Evolutionary conservation across 2,797 vertebrate genomes (phyloP), one percentile per base, ranked within the genome.

Genomic region (Mus spretus): DNA sequence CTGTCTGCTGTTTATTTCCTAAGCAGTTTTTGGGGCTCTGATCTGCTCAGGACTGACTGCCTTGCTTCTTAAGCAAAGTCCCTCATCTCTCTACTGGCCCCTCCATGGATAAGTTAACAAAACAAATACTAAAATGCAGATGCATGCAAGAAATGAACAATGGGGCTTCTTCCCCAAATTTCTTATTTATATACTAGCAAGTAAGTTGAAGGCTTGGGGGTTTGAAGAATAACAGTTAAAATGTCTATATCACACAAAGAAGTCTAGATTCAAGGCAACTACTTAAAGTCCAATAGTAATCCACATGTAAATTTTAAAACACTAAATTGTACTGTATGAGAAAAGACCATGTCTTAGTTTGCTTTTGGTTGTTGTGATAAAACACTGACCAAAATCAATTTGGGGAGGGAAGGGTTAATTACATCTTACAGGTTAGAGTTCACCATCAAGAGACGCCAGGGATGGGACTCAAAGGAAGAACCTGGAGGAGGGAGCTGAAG

Each of bases 61-160:
- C 75, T 95, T 94, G 53, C 59, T 89, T 90, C 93, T 83, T 65
- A 26, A 86, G 81, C 31, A n/a, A 82, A 79, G 9, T 90, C n/a
- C 84, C 65, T 83, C n/a, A 28, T 91, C 72, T 94, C 92, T 75
- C 44, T 78, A 28, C 44, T n/a, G 24, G 61, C 81, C 94, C 10
- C 2, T 83, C 90, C 57, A 55, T 40, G 86, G 89, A 89, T 57
- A 20, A 89, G 53, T 94, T 50, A 83, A 79, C 77, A 28, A 59
- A 81, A 79, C 0, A 65, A 57, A 75, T 65, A 75, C 59, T 13
- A 59, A 96, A 90, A 94, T 80, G 37, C n/a, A 34, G 55, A 55
- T 4, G 70, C 9, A 83, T 37, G 15, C 65, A 82, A 92, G n/a
- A 96, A 84, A 79, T 72, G 26, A 89, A 75, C 13, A 82, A 86